Evolutionary conservation across 2,113 vertebrate species (phyloP), one percentile per base, ranked within the genome.

Genomic region (Pholis gunnellus): DNA sequence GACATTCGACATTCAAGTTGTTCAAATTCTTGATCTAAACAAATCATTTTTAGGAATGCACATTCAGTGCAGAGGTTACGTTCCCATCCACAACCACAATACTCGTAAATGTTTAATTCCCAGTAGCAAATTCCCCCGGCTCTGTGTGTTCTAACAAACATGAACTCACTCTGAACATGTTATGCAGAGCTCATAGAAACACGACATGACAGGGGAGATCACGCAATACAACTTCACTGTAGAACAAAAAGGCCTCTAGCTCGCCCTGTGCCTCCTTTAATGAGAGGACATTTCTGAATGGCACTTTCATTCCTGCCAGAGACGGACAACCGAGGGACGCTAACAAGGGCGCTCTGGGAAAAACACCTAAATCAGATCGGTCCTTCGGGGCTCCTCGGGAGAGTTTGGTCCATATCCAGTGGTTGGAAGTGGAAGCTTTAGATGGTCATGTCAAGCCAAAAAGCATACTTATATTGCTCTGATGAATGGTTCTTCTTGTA

Each of bases 281-380:
- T 72, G 54, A 79, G 27, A 61, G 25, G 44, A 72, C 22, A 29
- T 84, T 75, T 74, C 52, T 63, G 36, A 85, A 72, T 61, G 44
- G 64, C 66, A 73, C 11, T 18, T 22, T 77, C 36, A 22, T 65
- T 36, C 52, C 50, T 2, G 56, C 18, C n/a, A 61, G 15, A 72
- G 25, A 67, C 72, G 46, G 79, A 79, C 54, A 78, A 29, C 59
- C 46, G 20, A 70, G 59, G 59, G 13, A 60, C n/a, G 31, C 65
- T 54, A 63, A 46, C 60, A 11, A 70, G 18, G 22, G 46, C 50
- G 52, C 29, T 50, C 46, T 22, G 64, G 31, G 64, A 36, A 67
- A 31, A 75, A 48, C 57, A 64, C 25, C 59, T 72, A 59, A 59
- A 61, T 87, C 9, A 78, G 60, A 79, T 75, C 48, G 71, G 50